These are phyloP conservation scores for Muraenolepis orangiensis DNA, from an alignment of 2,797 vertebrate genomes.

Conservation along the genomic window DNA sequence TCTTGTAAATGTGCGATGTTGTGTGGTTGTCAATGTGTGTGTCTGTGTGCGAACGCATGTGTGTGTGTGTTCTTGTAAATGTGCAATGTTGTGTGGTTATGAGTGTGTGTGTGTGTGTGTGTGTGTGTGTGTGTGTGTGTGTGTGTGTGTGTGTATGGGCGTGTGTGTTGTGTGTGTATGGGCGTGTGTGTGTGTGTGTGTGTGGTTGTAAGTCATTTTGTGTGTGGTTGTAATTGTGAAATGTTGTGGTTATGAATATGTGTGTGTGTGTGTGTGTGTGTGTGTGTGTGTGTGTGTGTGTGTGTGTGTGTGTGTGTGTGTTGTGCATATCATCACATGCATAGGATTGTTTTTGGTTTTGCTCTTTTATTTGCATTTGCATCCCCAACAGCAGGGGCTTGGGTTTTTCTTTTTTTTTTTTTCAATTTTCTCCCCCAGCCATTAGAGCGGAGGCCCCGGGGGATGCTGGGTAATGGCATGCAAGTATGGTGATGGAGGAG, in stretches of 20 bases:
- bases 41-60: conserved; percentile 16
- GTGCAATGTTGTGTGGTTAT: too few relatives aligned
- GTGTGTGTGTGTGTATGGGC: conserved; percentile 23
- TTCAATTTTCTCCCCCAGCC: conserved; percentile 6
- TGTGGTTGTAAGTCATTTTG: too few relatives aligned
- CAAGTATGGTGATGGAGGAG: conserved; percentile 20
- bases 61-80: conserved; percentile 10
- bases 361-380: conserved; percentile 55
- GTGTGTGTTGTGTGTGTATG: conserved; percentile 21
- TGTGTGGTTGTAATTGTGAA: too few relatives aligned
- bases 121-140: conserved; percentile 11
- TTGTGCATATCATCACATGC: neutral
- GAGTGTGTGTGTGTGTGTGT: conserved; percentile 23
- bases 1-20: too few relatives aligned
- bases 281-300: neutral
- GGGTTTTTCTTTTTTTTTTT: too few relatives aligned
- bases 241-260: too few relatives aligned
- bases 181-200: too few relatives aligned
- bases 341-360: too few relatives aligned
- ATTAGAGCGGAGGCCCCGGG: conserved; percentile 14
- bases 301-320: conserved; percentile 34
- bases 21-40: neutral
- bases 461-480: conserved; percentile 17
- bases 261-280: too few relatives aligned
- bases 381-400: conserved; percentile 4